Percentiles rank a stretch among this genome's conserved stretches.
Conservation (phyloP, 2,888 invertebrate genomes). For the Eupithecia vulgata region DNA sequence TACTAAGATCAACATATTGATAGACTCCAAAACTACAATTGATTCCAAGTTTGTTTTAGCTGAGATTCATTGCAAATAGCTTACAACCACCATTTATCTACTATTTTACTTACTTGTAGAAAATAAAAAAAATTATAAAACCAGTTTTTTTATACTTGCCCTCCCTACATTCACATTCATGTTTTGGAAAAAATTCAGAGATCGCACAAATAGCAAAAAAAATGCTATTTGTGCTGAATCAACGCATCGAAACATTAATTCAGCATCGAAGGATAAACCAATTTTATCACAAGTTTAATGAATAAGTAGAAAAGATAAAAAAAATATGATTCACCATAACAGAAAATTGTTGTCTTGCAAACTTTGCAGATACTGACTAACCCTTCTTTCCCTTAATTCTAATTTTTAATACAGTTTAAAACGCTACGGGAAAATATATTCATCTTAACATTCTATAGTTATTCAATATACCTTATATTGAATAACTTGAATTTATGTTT, state of each 20-base stretch:
- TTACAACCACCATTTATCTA: too few relatives aligned
- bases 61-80: too few relatives aligned
- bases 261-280: not conserved
- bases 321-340: not conserved
- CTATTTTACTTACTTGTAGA: too few relatives aligned
- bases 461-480: conserved; percentile 23
- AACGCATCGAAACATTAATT: too few relatives aligned
- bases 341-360: not conserved
- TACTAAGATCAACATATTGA: too few relatives aligned
- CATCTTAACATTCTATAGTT: conserved; percentile 27
- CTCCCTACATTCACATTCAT: too few relatives aligned
- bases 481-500: conserved; percentile 56
- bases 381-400: conserved; percentile 22
- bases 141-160: too few relatives aligned
- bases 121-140: too few relatives aligned
- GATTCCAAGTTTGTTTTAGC: too few relatives aligned
- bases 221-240: too few relatives aligned
- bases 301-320: conserved; percentile 51
- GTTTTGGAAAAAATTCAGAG: not conserved
- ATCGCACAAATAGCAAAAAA: not conserved
- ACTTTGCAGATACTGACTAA: conserved; percentile 17
- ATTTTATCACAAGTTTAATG: not conserved
- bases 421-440: conserved; percentile 16
- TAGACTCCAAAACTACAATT: too few relatives aligned
- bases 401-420: conserved; percentile 13